A percentile compares a stretch with the other conserved stretches of the same genome.
Evolutionary conservation across 92 coral and sea anemone genomes (phyloP).

Genomic region (Siderastrea siderea): DNA sequence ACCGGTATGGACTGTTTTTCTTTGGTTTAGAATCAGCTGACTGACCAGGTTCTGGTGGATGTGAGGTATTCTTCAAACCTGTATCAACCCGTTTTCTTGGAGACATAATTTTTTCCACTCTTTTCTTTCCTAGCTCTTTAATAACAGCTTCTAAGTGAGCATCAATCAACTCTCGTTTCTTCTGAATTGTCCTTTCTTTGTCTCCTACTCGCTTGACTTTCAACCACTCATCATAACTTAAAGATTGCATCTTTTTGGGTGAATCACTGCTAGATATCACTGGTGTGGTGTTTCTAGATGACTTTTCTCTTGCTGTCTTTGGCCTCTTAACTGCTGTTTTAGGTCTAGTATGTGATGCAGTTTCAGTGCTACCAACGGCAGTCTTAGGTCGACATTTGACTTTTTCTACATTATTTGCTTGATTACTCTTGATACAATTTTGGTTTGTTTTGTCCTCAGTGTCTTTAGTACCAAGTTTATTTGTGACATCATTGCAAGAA

Average conservation of each 20-base stretch:
- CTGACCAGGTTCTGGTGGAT: slow-evolving; percentile 28
- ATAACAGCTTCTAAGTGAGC: slow-evolving; percentile 82
- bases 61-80: slow-evolving; percentile 66
- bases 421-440: neutral
- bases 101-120: slow-evolving; percentile 80
- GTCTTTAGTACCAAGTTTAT: neutral
- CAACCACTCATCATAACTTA: slow-evolving; percentile 90
- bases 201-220: slow-evolving; percentile 78
- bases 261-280: neutral
- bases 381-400: slow-evolving; percentile 49
- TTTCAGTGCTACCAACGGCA: slow-evolving; percentile 34
- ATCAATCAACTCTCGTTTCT: slow-evolving; percentile 82
- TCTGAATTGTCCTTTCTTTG: slow-evolving; percentile 67
- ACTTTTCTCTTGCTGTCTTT: slow-evolving; percentile 50
- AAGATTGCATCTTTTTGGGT: slow-evolving; percentile 68
- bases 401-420: neutral
- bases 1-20: slow-evolving; percentile 58
- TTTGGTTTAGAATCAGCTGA: slow-evolving; percentile 12
- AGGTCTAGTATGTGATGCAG: slow-evolving; percentile 8
- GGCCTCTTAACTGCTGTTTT: slow-evolving; percentile 61
- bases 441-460: neutral
- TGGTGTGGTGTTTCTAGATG: neutral
- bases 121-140: slow-evolving; percentile 81
- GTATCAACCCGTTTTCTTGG: slow-evolving; percentile 84
- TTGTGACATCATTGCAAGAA: neutral